Evolutionary conservation across 2,113 vertebrate species (phyloP).

Genomic region (Chionis minor): DNA sequence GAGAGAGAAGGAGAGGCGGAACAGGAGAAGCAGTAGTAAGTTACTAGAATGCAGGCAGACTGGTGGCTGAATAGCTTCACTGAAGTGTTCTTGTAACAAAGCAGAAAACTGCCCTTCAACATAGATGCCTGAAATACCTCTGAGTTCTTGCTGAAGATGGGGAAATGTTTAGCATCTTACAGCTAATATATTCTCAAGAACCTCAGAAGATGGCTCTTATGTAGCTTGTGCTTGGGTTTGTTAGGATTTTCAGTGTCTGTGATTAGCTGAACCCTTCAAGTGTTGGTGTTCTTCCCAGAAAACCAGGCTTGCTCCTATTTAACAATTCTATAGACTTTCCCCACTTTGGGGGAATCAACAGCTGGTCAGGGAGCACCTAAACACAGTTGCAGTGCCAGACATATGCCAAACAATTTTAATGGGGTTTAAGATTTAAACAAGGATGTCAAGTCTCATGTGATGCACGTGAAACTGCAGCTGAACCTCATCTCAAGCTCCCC

Average conservation of each 20-base stretch:
- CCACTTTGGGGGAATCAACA: neutral
- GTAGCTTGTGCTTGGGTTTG: neutral
- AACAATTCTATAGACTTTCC: neutral
- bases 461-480: neutral
- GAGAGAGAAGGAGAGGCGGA: neutral
- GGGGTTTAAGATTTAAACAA: neutral
- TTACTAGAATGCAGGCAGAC: neutral
- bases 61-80: neutral
- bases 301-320: neutral
- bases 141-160: neutral
- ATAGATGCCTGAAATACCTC: neutral
- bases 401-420: neutral
- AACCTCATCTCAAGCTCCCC: neutral
- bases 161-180: neutral
- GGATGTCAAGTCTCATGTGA: neutral
- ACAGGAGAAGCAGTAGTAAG: neutral
- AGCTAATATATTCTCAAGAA: neutral
- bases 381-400: neutral
- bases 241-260: neutral
- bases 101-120: neutral
- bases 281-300: neutral
- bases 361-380: neutral
- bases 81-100: neutral
- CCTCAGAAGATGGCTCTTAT: neutral
- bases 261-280: neutral